phyloP scores from a whole-genome alignment of 37 sponge, comb jelly and placozoan species.

The Diacarnus erythraeanus region DNA sequence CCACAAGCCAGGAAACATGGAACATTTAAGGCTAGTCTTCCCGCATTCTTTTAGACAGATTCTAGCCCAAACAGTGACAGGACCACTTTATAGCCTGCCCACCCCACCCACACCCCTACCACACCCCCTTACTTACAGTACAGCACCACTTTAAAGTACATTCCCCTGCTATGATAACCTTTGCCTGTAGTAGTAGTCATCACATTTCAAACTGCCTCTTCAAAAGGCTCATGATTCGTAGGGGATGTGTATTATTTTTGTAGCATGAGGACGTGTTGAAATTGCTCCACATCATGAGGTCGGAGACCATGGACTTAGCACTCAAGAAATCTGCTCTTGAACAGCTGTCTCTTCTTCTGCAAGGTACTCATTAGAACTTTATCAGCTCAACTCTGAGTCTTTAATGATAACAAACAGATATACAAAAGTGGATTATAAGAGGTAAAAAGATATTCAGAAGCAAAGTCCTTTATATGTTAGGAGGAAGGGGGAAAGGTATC shows the following conservation, averaged over 20 bases:
- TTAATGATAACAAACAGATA: too few species aligned
- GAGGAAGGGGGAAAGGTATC: too few species aligned
- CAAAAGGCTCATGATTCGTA: neutral
- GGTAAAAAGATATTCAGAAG: too few species aligned
- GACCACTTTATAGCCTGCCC: neutral
- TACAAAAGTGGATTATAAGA: too few species aligned
- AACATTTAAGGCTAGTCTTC: neutral
- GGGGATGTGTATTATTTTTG: neutral
- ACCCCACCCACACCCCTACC: too few species aligned
- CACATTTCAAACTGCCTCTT: neutral
- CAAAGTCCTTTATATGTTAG: too few species aligned
- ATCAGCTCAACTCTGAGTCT: too few species aligned
- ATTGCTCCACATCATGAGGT: constrained; percentile 52
- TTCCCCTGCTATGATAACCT: neutral
- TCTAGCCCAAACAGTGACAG: too few species aligned
- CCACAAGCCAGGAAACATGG: neutral
- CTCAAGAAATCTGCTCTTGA: constrained; percentile 69
- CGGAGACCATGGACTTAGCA: constrained; percentile 37
- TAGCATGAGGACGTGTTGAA: constrained; percentile 57
- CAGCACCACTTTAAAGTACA: neutral
- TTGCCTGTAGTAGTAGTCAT: too few species aligned
- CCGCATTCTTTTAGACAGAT: neutral
- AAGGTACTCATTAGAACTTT: constrained; percentile 42
- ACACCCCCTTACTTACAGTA: too few species aligned
- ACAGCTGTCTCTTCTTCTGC: constrained; percentile 54